These are phyloP conservation scores for Simalia tracyae DNA, from an alignment of 2,797 vertebrate species.

Conservation along the genomic window DNA sequence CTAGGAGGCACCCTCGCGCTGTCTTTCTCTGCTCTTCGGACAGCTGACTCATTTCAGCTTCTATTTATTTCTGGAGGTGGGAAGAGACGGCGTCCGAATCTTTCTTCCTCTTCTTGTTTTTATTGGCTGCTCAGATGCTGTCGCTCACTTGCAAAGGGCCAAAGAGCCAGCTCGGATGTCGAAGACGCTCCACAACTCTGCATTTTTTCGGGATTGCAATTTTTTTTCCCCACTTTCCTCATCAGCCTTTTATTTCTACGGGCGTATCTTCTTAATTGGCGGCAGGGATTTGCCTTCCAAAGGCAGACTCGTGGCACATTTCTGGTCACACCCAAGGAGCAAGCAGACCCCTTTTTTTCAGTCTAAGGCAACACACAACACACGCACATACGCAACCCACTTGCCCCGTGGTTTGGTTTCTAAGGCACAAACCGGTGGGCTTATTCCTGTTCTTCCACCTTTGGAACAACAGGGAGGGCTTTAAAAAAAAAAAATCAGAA, in stretches of 20 bases:
- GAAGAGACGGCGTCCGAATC: neutral
- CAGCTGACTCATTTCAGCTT: slow-evolving; percentile 8
- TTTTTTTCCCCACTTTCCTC: neutral
- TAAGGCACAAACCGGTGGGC: neutral
- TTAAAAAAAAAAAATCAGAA: neutral
- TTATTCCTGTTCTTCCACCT: fast-evolving
- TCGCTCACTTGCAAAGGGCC: no score
- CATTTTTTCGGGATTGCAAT: neutral
- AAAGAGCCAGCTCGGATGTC: no score
- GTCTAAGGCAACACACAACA: neutral
- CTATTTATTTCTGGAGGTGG: neutral
- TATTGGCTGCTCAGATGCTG: neutral
- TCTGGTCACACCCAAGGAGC: fast-evolving
- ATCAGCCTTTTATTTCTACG: neutral
- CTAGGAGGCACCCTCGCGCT: neutral
- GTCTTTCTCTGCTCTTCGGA: neutral
- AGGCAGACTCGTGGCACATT: neutral
- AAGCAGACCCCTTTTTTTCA: neutral
- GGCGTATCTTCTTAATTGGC: neutral
- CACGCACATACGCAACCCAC: neutral
- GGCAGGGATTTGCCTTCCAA: neutral
- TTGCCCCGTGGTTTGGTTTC: neutral
- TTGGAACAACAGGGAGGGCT: neutral
- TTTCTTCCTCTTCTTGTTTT: neutral
- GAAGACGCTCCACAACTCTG: neutral